phyloP scores from a whole-genome alignment of 2,797 vertebrate species.

The Pelochelys cantorii region DNA sequence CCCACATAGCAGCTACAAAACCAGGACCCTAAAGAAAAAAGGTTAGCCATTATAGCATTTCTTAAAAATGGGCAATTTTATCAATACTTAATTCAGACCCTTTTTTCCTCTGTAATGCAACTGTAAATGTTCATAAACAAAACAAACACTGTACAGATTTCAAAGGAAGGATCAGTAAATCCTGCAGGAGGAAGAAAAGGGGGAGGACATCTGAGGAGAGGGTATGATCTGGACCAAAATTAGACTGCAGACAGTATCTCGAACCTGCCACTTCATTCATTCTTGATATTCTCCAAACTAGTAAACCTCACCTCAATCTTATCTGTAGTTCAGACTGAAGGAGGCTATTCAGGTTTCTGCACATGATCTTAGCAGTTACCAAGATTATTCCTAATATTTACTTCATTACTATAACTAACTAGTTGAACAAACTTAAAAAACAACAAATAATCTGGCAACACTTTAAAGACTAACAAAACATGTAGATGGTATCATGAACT shows the following conservation, averaged over 20 bases:
- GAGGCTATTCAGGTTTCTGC: not conserved
- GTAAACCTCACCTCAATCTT: not conserved
- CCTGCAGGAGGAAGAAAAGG: not conserved
- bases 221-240: not conserved
- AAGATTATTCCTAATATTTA: slow-evolving; percentile 1
- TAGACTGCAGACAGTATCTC: not conserved
- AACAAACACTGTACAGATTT: not conserved
- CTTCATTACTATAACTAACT: not conserved
- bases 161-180: not conserved
- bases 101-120: not conserved
- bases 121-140: not conserved
- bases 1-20: slow-evolving; percentile 91
- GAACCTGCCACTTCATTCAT: not conserved
- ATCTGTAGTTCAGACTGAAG: not conserved
- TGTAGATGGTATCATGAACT: too few relatives aligned
- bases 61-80: not conserved
- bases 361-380: not conserved
- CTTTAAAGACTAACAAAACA: too few relatives aligned
- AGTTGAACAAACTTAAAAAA: not conserved
- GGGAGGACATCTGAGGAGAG: not conserved
- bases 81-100: not conserved
- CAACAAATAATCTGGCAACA: too few relatives aligned
- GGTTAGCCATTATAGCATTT: slow-evolving; percentile 31
- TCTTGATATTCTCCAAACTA: not conserved
- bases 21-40: slow-evolving; percentile 86